Conservation (phyloP, 2,888 invertebrate genomes). For the Melieria omissa region DNA sequence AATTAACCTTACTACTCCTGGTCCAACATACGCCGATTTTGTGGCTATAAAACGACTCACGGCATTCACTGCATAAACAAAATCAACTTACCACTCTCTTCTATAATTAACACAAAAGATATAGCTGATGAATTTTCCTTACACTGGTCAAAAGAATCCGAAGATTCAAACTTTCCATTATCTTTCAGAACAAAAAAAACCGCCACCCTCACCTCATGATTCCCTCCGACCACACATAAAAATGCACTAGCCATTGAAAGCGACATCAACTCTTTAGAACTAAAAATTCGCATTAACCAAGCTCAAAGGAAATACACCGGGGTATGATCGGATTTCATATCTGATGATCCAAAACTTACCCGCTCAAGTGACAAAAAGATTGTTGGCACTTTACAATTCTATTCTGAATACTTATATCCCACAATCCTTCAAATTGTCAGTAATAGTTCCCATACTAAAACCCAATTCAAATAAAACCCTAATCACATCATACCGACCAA, state of each 20-base stretch:
- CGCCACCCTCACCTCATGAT: no score
- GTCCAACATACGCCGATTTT: not conserved
- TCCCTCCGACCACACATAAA: not conserved
- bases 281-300: not conserved
- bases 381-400: not conserved
- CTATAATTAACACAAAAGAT: not conserved
- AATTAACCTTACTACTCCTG: not conserved
- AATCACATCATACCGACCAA: conserved; percentile 10
- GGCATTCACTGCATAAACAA: not conserved
- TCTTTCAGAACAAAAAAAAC: not conserved
- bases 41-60: not conserved
- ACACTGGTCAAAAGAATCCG: not conserved
- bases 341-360: not conserved
- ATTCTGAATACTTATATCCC: not conserved
- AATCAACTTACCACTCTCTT: not conserved
- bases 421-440: not conserved
- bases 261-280: not conserved
- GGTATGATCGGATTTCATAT: not conserved
- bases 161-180: not conserved
- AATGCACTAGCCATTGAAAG: not conserved
- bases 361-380: not conserved
- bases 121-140: not conserved
- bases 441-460: conserved; percentile 2
- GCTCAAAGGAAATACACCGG: not conserved
- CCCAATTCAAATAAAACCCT: conserved; percentile 3